Evolutionary conservation across 2,113 vertebrate genomes (phyloP), one percentile per base, ranked within the genome.

Genomic region (Sakesphorus luctuosus): DNA sequence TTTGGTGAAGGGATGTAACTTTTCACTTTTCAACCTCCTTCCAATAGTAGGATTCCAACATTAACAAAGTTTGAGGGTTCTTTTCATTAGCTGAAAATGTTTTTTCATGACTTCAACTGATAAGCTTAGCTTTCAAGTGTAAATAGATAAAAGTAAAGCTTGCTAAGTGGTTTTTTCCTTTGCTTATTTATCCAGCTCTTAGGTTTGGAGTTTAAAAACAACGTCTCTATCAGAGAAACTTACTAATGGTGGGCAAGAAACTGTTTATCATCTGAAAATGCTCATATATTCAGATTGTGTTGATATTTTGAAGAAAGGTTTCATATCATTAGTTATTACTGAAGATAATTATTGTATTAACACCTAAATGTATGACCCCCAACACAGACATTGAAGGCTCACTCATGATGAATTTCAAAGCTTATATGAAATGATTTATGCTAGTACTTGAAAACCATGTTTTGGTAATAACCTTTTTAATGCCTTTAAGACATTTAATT

Each of bases 401-500:
- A 7, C 35, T 67, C 2, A 2, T 74, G 59, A 17, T 6, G n/a
- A 50, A 74, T 95, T 90, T 90, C 78, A 77, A 62, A 83, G 53
- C 43, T 35, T 63, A 7, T 56, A 19, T 38, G 50, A 69, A 90
- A 67, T 80, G 5, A 66, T 94, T 96, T 95, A 71, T 87, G 62
- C 18, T 0, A 0, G 17, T 85, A 35, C 58, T 88, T 85, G 59
- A 69, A 93, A 63, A 86, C 46, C 76, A 50, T 33, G 52, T 67
- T 93, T 94, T 69, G 55, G 21, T 91, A 87, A 96, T 90, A 82
- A 38, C 69, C 23, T 82, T 94, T 95, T 88, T 67, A 95, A 90
- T 74, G 61, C 63, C 55, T 90, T 69, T 78, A 80, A 61, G 82
- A 46, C 75, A 77, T 96, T 90, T 96, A 91, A 93, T 94, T 96